Conservation (phyloP, 2,113 vertebrate species). For the Phodopus roborovskii region DNA sequence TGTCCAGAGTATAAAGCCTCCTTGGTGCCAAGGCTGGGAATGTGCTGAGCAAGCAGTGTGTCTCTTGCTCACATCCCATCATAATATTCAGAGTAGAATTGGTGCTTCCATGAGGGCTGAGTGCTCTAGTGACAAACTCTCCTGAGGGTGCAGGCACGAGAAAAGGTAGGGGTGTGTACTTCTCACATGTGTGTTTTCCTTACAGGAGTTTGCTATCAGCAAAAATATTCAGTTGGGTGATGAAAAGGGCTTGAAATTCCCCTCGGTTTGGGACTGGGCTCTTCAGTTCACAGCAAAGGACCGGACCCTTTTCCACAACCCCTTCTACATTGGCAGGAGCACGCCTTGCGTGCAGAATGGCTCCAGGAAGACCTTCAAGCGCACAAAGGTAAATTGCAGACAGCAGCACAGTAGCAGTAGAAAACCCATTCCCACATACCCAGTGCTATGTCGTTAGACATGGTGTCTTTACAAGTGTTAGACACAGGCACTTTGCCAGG, state of each 20-base stretch:
- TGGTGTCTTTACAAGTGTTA: background rate
- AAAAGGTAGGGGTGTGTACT: background rate
- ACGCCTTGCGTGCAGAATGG: conserved; percentile 90
- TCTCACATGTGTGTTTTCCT: conserved; percentile 51
- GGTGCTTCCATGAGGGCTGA: background rate
- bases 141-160: background rate
- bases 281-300: conserved; percentile 94
- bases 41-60: rapidly evolving
- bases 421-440: background rate
- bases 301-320: conserved; percentile 96
- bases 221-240: conserved; percentile 94
- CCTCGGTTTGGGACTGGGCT: conserved; percentile 98
- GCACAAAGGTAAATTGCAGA: conserved; percentile 90
- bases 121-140: background rate
- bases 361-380: conserved; percentile 90
- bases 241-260: conserved; percentile 92
- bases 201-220: conserved; percentile 96
- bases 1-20: background rate
- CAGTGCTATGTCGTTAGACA: background rate
- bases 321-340: conserved; percentile 94
- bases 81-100: too few relatives aligned
- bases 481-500: background rate
- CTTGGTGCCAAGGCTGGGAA: background rate
- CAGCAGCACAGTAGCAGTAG: background rate
- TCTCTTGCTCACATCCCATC: rapidly evolving